Evolutionary conservation across 2,797 vertebrate genomes (phyloP).

Genomic region (Saxicola maurus): DNA sequence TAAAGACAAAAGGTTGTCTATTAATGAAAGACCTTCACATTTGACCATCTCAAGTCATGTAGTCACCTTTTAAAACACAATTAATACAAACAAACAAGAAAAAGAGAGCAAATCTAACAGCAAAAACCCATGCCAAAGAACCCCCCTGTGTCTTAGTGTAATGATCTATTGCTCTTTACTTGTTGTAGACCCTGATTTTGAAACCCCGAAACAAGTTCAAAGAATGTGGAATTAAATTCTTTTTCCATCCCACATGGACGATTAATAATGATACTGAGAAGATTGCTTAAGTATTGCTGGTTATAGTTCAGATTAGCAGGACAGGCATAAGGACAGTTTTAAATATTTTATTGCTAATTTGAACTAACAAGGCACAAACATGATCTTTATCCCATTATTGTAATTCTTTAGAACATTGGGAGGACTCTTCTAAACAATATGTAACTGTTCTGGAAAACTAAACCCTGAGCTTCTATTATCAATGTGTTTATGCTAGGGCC

Average conservation of each 20-base stretch:
- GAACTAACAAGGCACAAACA: not conserved
- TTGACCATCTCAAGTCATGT: not conserved
- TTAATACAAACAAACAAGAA: not conserved
- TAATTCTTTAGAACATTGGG: not conserved
- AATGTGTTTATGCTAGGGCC: not conserved
- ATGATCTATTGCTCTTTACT: not conserved
- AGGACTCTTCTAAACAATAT: not conserved
- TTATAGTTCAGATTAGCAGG: slow-evolving; percentile 23
- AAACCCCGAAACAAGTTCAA: slow-evolving; percentile 33
- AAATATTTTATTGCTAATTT: not conserved
- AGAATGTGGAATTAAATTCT: slow-evolving; percentile 35
- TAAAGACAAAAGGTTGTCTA: not conserved
- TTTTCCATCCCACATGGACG: not conserved
- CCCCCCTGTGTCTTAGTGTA: not conserved
- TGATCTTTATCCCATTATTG: not conserved
- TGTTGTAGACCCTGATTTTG: slow-evolving; percentile 5
- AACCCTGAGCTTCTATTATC: not conserved
- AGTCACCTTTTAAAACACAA: not conserved
- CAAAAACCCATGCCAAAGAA: not conserved
- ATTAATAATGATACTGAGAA: not conserved
- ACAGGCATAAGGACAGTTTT: not conserved
- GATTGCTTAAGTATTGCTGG: not conserved
- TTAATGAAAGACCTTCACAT: not conserved
- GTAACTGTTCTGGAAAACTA: not conserved
- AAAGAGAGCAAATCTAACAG: not conserved